These are phyloP conservation scores for Stenchaetothrips biformis DNA, from an alignment of 2,888 invertebrate genomes.

Conservation along the genomic window DNA sequence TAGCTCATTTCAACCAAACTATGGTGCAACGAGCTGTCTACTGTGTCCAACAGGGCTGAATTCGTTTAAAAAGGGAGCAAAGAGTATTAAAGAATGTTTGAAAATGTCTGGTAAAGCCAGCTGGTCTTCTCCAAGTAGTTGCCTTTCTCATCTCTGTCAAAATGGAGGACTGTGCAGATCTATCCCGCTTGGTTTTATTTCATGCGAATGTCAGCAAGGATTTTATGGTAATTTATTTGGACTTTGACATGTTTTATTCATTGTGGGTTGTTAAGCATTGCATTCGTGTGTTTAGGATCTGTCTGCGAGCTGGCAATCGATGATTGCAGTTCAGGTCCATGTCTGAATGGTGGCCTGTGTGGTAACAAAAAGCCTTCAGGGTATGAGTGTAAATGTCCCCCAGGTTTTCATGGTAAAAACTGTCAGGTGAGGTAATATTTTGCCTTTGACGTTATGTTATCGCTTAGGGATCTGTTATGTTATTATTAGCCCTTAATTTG, in stretches of 20 bases:
- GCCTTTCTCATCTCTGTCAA: constrained; percentile 50
- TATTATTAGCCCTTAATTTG: constrained; percentile 25
- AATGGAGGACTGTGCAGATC: constrained; percentile 46
- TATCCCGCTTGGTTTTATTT: constrained; percentile 42
- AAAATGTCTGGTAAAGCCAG: constrained; percentile 36
- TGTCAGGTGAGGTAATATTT: constrained; percentile 50
- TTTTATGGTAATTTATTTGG: constrained; percentile 48
- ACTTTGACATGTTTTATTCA: background rate
- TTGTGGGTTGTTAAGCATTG: constrained; percentile 4
- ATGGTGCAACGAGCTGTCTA: constrained; percentile 54
- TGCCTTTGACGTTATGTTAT: background rate
- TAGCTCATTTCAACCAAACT: constrained; percentile 57
- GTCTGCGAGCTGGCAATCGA: constrained; percentile 51
- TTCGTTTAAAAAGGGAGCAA: constrained; percentile 47
- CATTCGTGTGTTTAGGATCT: constrained; percentile 46
- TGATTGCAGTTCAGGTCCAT: constrained; percentile 52
- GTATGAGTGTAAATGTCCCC: constrained; percentile 50
- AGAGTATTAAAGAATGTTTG: constrained; percentile 47
- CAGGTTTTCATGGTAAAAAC: constrained; percentile 49
- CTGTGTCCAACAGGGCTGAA: constrained; percentile 54
- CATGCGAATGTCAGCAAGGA: constrained; percentile 51
- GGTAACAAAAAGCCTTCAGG: constrained; percentile 40
- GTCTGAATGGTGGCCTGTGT: constrained; percentile 54
- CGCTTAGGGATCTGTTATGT: background rate
- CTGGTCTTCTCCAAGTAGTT: constrained; percentile 38